A percentile compares a stretch with the other conserved stretches of the same genome.
These are phyloP conservation scores for Lordiphosa andalusiaca DNA, from an alignment of 2,888 invertebrate genomes.

Conservation along the genomic window DNA sequence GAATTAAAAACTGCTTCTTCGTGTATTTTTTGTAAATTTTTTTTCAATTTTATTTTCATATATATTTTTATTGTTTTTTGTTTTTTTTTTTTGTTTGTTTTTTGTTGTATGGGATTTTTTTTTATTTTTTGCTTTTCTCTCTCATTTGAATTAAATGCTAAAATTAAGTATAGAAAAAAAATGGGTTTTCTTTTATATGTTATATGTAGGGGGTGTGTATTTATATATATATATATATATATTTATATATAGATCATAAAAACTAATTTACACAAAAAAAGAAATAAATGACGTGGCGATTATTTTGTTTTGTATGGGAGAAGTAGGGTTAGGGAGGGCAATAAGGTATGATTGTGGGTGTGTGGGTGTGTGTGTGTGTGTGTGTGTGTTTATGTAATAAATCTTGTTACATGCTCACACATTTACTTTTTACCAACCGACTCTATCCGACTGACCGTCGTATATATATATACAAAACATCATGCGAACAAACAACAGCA, in stretches of 20 bases:
- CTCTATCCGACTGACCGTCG: background rate
- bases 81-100: conserved; percentile 24
- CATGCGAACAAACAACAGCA: too few species aligned
- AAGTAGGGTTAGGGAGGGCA: background rate
- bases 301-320: too few species aligned
- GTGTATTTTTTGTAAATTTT: conserved; percentile 28
- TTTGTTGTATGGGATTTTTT: conserved; percentile 27
- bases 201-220: conserved; percentile 8
- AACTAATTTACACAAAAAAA: conserved; percentile 34
- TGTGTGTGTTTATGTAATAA: conserved; percentile 2
- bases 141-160: conserved; percentile 60
- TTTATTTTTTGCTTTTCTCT: conserved; percentile 43
- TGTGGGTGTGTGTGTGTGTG: conserved; percentile 2
- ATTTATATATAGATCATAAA: conserved; percentile 11
- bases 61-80: conserved; percentile 23
- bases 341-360: conserved; percentile 1
- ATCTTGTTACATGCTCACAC: too few species aligned
- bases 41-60: conserved; percentile 37
- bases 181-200: conserved; percentile 14
- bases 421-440: background rate
- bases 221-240: conserved; percentile 12
- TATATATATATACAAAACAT: conserved; percentile 8
- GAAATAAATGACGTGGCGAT: conserved; percentile 10
- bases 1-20: conserved; percentile 50
- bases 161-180: conserved; percentile 53